These are phyloP conservation scores for Leptinotarsa peninsularis DNA, from an alignment of 2,888 invertebrate species.

Conservation along the genomic window DNA sequence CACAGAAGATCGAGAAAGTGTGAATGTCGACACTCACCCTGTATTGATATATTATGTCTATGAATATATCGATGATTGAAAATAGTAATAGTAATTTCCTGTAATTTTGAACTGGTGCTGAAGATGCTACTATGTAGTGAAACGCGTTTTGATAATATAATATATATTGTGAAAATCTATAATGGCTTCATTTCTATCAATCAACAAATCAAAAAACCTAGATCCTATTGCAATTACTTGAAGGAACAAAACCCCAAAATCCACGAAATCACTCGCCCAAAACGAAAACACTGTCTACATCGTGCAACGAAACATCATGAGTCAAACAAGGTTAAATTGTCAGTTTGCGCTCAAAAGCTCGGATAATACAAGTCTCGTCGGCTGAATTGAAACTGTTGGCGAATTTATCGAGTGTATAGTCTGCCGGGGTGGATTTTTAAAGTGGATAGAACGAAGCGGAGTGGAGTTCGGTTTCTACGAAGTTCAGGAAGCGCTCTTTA, in stretches of 20 bases:
- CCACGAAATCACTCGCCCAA: not conserved
- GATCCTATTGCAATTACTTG: not conserved
- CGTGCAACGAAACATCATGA: not conserved
- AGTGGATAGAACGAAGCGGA: conserved; percentile 50
- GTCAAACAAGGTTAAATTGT: conserved; percentile 39
- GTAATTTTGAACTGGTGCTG: no score
- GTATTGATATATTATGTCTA: no score
- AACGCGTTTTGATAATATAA: no score
- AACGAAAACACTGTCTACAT: not conserved
- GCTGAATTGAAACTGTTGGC: conserved; percentile 44
- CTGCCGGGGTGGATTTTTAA: conserved; percentile 45
- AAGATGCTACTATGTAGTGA: no score
- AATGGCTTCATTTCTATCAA: no score
- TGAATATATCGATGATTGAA: no score
- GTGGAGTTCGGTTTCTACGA: conserved; percentile 6
- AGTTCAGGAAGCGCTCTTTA: conserved; percentile 49
- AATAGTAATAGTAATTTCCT: no score
- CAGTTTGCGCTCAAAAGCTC: conserved; percentile 37
- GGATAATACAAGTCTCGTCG: conserved; percentile 41
- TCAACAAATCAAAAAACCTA: no score
- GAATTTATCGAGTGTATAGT: conserved; percentile 44
- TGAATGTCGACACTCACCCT: no score
- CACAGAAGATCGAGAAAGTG: no score
- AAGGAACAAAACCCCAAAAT: not conserved
- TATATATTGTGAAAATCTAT: no score